A percentile compares a stretch with the other conserved stretches of the same genome.
Conservation (phyloP, 2,113 vertebrate species). For the Sinocyclocheilus maitianheensis region DNA sequence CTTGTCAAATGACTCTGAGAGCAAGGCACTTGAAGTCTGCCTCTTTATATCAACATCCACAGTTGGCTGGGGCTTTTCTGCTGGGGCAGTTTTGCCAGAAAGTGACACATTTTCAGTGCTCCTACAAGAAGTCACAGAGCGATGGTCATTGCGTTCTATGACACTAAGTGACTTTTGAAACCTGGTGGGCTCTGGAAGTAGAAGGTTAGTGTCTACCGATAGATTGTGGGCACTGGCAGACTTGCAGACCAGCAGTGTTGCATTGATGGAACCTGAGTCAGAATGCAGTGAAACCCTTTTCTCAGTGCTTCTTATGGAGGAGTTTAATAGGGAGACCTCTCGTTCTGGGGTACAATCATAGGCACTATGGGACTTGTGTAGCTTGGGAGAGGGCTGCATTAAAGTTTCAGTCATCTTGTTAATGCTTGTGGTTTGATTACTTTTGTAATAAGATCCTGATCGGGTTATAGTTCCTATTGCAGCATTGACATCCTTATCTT, state of each 20-base stretch:
- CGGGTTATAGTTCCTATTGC: constrained; percentile 59
- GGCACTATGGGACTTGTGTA: constrained; percentile 76
- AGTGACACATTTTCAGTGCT: constrained; percentile 62
- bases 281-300: constrained; percentile 66
- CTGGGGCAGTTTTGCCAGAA: constrained; percentile 55
- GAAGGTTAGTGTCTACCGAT: constrained; percentile 71
- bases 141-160: constrained; percentile 61
- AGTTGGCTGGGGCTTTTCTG: constrained; percentile 50
- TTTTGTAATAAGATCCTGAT: constrained; percentile 71
- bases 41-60: constrained; percentile 67
- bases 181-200: constrained; percentile 70
- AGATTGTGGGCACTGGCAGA: constrained; percentile 92
- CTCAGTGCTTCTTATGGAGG: constrained; percentile 63
- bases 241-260: constrained; percentile 79
- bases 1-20: constrained; percentile 68
- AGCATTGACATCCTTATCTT: constrained; percentile 75
- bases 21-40: constrained; percentile 66
- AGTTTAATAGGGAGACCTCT: constrained; percentile 69
- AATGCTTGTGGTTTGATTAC: constrained; percentile 58
- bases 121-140: constrained; percentile 69
- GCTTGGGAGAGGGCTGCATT: constrained; percentile 62
- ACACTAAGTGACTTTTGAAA: constrained; percentile 84
- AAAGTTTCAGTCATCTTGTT: constrained; percentile 68
- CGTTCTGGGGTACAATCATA: constrained; percentile 69
- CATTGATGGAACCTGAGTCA: constrained; percentile 76